phyloP scores from a whole-genome alignment of 1,140 invertebrate genomes.

The Homarus americanus region DNA sequence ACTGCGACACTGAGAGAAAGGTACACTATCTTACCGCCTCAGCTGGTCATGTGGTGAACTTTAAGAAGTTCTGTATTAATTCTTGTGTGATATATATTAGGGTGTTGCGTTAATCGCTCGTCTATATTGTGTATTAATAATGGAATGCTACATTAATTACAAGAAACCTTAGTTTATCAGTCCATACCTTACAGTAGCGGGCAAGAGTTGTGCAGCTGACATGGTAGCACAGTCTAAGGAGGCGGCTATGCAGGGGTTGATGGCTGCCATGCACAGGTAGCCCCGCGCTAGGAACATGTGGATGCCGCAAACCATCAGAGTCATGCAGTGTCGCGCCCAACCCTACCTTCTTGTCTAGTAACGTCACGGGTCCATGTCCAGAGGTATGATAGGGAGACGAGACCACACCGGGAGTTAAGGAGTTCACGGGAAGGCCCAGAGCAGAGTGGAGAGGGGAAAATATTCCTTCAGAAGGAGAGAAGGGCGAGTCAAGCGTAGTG shows the following conservation, averaged over 20 bases:
- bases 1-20: too few relatives aligned
- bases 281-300: not conserved
- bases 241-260: not conserved
- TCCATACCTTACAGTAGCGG: conserved; percentile 37
- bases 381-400: not conserved
- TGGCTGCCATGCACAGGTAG: not conserved
- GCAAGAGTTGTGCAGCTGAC: conserved; percentile 18
- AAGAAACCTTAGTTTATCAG: too few relatives aligned
- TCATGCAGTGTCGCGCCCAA: not conserved
- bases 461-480: not conserved
- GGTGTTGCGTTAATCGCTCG: too few relatives aligned
- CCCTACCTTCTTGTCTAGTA: not conserved
- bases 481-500: not conserved
- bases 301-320: not conserved
- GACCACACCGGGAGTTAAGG: not conserved
- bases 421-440: not conserved
- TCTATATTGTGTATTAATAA: too few relatives aligned
- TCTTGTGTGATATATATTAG: too few relatives aligned
- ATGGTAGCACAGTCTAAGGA: conserved; percentile 15
- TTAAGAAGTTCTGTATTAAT: too few relatives aligned
- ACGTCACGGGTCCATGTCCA: not conserved
- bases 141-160: too few relatives aligned
- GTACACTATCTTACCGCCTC: too few relatives aligned
- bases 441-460: not conserved
- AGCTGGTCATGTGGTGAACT: too few relatives aligned